Conservation (phyloP, 2,797 vertebrate genomes). For the Pangasius mekongensis region DNA sequence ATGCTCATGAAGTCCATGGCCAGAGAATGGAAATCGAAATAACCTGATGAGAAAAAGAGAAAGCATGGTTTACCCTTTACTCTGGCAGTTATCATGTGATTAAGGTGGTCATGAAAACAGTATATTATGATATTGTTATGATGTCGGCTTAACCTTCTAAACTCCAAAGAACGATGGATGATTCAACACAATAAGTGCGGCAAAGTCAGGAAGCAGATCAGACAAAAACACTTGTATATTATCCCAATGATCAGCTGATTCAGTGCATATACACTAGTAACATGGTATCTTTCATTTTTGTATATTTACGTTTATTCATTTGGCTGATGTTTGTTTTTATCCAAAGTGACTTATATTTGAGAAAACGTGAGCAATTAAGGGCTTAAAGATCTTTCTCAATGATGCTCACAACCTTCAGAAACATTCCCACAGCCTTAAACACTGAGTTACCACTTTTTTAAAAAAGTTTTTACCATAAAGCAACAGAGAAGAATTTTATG, state of each 20-base stretch:
- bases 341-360: neutral
- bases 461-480: neutral
- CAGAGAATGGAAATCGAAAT: slow-evolving; percentile 85
- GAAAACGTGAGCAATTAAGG: neutral
- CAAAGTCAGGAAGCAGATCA: neutral
- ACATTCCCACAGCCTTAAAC: neutral
- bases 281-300: neutral
- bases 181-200: neutral
- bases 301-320: neutral
- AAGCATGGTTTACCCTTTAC: neutral
- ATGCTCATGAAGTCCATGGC: slow-evolving; percentile 99
- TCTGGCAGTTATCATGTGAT: neutral
- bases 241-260: neutral
- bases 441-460: neutral
- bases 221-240: neutral
- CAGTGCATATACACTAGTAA: neutral
- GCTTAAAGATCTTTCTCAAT: neutral
- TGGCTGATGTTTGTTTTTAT: neutral
- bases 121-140: neutral
- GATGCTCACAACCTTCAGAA: neutral
- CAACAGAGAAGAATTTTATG: neutral
- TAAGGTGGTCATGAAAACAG: neutral
- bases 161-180: neutral
- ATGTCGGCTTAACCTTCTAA: neutral
- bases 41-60: slow-evolving; percentile 72